Evolutionary conservation across 2,113 vertebrate genomes (phyloP).

Genomic region (Casuarius casuarius): DNA sequence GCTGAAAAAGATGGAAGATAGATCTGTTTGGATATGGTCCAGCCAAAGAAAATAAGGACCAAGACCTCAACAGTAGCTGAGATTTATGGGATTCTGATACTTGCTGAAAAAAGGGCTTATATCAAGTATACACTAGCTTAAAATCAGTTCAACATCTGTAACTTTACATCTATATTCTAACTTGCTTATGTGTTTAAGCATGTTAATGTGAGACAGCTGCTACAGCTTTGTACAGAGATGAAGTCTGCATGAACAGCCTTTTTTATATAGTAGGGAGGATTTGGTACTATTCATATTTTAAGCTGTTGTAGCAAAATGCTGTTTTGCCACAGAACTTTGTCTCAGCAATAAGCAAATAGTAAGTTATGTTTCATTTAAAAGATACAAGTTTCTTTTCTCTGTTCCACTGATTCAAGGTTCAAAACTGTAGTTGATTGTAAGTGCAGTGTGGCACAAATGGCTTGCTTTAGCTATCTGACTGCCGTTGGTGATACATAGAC

Average conservation of each 20-base stretch:
- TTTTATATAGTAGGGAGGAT: neutral
- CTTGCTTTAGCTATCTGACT: neutral
- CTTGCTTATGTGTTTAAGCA: slow-evolving; percentile 15
- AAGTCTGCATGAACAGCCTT: neutral
- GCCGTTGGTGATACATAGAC: neutral
- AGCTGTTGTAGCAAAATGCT: neutral
- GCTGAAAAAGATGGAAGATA: slow-evolving; percentile 12
- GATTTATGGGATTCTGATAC: slow-evolving; percentile 1
- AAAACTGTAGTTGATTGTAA: neutral
- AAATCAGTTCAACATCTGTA: slow-evolving; percentile 35
- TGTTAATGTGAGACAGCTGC: slow-evolving; percentile 51
- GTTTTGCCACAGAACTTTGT: neutral
- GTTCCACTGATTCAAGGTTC: neutral
- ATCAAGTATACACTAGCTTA: slow-evolving; percentile 8
- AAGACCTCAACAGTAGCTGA: slow-evolving; percentile 4
- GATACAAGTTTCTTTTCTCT: neutral
- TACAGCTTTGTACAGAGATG: neutral
- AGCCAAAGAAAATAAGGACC: slow-evolving; percentile 16
- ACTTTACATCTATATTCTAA: neutral
- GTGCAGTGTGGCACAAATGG: neutral
- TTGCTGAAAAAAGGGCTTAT: neutral
- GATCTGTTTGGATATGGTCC: neutral
- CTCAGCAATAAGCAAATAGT: neutral
- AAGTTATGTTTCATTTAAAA: neutral
- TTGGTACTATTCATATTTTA: neutral